Conservation (phyloP, 2,797 vertebrate species). For the Betta splendens region DNA sequence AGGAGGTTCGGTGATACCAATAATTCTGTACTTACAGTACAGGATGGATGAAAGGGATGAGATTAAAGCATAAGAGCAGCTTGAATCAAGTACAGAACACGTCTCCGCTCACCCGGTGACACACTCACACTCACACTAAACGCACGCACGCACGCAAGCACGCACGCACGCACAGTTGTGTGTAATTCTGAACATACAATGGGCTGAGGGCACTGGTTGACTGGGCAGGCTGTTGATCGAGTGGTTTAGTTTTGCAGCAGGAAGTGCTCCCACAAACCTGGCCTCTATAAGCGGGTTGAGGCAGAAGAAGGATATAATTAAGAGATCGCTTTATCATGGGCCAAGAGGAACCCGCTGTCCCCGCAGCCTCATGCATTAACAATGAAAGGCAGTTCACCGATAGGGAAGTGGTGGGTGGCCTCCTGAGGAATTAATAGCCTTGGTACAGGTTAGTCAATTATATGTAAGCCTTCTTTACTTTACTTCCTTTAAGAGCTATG, state of each 20-base stretch:
- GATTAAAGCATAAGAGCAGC: not conserved
- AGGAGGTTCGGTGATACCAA: not conserved
- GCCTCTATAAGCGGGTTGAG: slow-evolving; percentile 18
- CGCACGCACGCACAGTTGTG: slow-evolving; percentile 2
- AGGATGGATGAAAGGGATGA: too few relatives aligned
- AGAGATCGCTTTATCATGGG: slow-evolving; percentile 35
- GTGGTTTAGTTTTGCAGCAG: slow-evolving; percentile 3
- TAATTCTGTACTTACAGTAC: too few relatives aligned
- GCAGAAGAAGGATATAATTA: slow-evolving; percentile 56
- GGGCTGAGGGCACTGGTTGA: not conserved
- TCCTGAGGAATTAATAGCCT: slow-evolving; percentile 28
- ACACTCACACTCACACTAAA: too few relatives aligned
- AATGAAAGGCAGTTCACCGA: slow-evolving; percentile 52
- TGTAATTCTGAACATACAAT: not conserved
- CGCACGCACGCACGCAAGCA: not conserved
- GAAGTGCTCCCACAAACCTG: slow-evolving; percentile 8
- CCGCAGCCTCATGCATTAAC: slow-evolving; percentile 61
- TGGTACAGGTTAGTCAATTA: too few relatives aligned
- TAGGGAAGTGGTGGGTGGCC: slow-evolving; percentile 15
- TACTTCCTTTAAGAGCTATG: too few relatives aligned
- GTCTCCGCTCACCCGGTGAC: not conserved
- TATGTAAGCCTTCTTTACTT: too few relatives aligned
- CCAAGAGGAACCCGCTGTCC: slow-evolving; percentile 50
- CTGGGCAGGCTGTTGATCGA: not conserved
- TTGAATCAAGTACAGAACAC: not conserved